These are phyloP conservation scores for Pluvianellus socialis DNA, from an alignment of 2,113 vertebrate species.

Conservation along the genomic window DNA sequence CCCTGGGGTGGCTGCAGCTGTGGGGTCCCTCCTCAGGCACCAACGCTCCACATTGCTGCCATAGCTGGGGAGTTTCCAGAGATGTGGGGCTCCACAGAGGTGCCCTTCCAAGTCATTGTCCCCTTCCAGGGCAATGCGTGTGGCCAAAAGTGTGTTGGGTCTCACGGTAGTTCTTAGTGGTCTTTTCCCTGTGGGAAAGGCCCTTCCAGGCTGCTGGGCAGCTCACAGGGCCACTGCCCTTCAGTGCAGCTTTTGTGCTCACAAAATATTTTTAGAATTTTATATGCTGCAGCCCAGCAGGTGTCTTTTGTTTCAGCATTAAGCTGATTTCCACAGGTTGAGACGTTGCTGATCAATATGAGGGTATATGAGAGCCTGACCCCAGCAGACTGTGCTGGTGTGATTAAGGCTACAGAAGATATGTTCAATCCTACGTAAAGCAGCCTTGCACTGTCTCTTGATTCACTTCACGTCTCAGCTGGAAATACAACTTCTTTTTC, in stretches of 20 bases:
- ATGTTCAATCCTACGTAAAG: background rate
- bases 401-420: background rate
- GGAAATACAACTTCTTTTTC: background rate
- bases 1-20: background rate
- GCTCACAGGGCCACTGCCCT: background rate
- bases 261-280: background rate
- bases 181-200: background rate
- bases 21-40: background rate
- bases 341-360: background rate
- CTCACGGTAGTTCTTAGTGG: background rate
- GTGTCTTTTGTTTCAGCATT: background rate
- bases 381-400: background rate
- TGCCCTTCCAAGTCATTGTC: background rate
- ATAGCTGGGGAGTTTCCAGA: background rate
- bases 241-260: background rate
- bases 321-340: background rate
- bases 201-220: background rate
- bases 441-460: background rate
- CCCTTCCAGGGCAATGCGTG: background rate
- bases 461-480: background rate
- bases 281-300: background rate
- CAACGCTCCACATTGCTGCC: background rate
- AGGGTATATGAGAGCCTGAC: background rate
- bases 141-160: background rate
- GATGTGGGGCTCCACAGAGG: rapidly evolving